Evolutionary conservation across 1,140 invertebrate genomes (phyloP), one percentile per base, ranked within the genome.

Genomic region (Chrysoperla carnea): DNA sequence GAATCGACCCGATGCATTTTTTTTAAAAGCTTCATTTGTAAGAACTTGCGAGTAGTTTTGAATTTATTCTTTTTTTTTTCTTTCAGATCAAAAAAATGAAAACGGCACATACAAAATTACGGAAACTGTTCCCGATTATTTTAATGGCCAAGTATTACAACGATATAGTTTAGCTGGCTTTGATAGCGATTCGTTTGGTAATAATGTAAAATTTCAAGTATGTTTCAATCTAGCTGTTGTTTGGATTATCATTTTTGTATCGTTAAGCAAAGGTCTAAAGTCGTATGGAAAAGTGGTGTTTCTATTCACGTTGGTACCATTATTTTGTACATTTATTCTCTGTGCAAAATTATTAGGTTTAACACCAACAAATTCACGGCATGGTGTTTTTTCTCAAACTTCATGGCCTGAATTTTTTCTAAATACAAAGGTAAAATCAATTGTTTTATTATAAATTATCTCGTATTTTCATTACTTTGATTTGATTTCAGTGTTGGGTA

Each of bases 191-290:
- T 23, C 17, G 2, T 23, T 23, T 23, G 58, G 70, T n/a, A 70
- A 75, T 42, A 72, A 67, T 40, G 61, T 61, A 36, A 85, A 85
- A 57, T 87, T 88, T 60, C 83, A 91, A 66, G 72, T 88, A 40
- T 82, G 84, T 4, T 89, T 91, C 60, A 88, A 91, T 60, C 67
- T 92, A 53, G 83, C 83, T 1, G 76, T 91, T 4, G 77, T 91
- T 11, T 93, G 89, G 89, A 81, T 87, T 69, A 78, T 87, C 29
- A 76, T 90, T 8, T 91, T 90, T 52, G 73, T 92, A 8, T 78
- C 79, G n/a, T 67, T 92, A 4, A 86, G 84, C 57, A 89, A 88
- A 76, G 87, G 86, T 36, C 57, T 89, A 3, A 70, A 79, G 49
- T 89, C 84, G 0, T 84, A 89, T 48, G 85, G 85, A 27, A 89